Evolutionary conservation across 2,113 vertebrate species (phyloP).

Genomic region (Cyanoramphus novaezelandiae): DNA sequence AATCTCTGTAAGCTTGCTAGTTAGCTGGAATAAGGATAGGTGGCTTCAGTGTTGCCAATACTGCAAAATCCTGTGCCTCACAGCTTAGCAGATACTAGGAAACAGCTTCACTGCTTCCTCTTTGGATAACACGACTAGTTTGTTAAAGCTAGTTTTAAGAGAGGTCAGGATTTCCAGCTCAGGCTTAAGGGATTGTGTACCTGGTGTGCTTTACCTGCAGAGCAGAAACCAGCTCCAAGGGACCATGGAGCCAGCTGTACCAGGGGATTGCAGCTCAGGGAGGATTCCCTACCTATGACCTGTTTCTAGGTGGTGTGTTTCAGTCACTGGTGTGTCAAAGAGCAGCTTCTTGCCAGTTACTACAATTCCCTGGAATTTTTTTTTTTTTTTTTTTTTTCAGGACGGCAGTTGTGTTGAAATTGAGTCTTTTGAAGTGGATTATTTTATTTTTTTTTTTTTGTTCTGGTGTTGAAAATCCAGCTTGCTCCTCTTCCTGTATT

Average conservation of each 20-base stretch:
- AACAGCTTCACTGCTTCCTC: neutral
- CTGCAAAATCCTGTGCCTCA: neutral
- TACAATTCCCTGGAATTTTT: no score
- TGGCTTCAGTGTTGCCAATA: neutral
- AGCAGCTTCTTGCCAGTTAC: no score
- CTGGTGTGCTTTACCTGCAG: neutral
- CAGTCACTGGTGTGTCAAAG: no score
- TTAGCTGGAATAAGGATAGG: neutral
- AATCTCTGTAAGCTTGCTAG: neutral
- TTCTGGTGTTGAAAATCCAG: neutral
- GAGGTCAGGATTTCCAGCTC: neutral
- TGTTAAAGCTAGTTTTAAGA: neutral
- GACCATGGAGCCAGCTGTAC: neutral
- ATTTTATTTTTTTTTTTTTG: neutral
- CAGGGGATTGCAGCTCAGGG: neutral
- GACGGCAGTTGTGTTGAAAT: no score
- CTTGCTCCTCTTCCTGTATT: neutral
- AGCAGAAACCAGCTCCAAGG: neutral
- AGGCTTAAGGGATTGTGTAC: neutral
- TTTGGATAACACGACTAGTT: neutral
- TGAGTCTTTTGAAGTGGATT: no score
- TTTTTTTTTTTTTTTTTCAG: no score
- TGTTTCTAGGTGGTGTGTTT: no score
- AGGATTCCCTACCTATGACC: no score
- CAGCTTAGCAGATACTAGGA: neutral